Evolutionary conservation across 2,113 vertebrate species (phyloP).

Genomic region (Cichladusa arquata): DNA sequence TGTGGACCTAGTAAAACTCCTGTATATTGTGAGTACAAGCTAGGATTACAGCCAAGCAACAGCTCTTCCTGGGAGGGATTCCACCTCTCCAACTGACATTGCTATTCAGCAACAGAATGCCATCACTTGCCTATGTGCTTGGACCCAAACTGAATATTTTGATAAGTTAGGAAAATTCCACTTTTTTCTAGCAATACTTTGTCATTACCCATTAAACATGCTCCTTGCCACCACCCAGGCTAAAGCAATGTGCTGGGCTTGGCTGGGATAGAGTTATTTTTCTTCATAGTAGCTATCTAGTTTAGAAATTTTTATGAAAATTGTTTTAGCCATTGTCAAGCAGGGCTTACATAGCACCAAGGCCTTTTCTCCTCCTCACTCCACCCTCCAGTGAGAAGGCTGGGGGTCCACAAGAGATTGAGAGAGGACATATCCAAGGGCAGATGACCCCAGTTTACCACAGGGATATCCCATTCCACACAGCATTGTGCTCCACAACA

Average conservation of each 20-base stretch:
- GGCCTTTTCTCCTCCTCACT: background rate
- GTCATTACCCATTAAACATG: background rate
- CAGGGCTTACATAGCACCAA: background rate
- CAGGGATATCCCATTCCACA: background rate
- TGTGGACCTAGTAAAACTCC: background rate
- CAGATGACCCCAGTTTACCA: background rate
- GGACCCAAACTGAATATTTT: background rate
- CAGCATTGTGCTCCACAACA: fast-evolving
- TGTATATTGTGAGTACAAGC: background rate
- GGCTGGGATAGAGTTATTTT: background rate
- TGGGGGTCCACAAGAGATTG: background rate
- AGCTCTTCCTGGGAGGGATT: background rate
- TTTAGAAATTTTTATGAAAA: background rate
- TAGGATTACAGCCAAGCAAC: background rate
- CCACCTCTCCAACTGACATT: background rate
- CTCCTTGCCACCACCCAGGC: fast-evolving
- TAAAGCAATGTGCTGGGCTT: background rate
- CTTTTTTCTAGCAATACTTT: background rate
- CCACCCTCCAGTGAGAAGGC: background rate
- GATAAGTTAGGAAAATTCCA: background rate
- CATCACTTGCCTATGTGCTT: background rate
- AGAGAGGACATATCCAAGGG: background rate
- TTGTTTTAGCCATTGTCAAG: background rate
- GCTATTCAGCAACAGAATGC: background rate
- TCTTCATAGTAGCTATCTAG: background rate